These are phyloP conservation scores for Heliconius ethilla DNA, from an alignment of 2,888 invertebrate species.

Conservation along the genomic window DNA sequence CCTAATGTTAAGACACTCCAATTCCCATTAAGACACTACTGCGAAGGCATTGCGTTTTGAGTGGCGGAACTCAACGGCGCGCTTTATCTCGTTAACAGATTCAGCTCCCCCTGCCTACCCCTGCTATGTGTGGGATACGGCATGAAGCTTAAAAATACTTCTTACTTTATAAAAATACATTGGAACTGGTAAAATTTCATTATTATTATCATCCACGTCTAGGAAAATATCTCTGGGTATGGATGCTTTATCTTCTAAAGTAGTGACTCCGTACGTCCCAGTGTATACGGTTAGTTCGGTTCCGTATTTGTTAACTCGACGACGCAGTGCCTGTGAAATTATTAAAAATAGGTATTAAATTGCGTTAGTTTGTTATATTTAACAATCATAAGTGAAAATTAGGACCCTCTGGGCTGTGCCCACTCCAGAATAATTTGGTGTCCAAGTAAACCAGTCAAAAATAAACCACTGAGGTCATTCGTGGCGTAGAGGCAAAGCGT, in stretches of 20 bases:
- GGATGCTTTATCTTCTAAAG: slow-evolving; percentile 52
- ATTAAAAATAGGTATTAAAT: neutral
- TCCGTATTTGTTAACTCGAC: slow-evolving; percentile 53
- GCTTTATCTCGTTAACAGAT: neutral
- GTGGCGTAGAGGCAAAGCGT: no score
- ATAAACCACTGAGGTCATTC: no score
- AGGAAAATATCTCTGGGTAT: slow-evolving; percentile 54
- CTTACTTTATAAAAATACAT: slow-evolving; percentile 71
- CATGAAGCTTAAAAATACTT: neutral
- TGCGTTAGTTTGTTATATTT: neutral
- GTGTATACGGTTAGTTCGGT: slow-evolving; percentile 58
- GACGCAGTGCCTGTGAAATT: slow-evolving; percentile 59
- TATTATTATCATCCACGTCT: slow-evolving; percentile 62
- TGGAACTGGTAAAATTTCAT: slow-evolving; percentile 65
- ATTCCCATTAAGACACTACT: no score
- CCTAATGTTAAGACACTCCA: no score
- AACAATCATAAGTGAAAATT: neutral
- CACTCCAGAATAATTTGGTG: no score
- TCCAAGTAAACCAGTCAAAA: no score
- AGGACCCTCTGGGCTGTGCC: no score
- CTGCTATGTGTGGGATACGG: neutral
- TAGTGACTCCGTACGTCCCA: slow-evolving; percentile 60
- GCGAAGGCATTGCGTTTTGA: neutral
- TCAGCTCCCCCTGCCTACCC: neutral
- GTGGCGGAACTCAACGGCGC: neutral